phyloP scores from a whole-genome alignment of 2,113 vertebrate genomes.

The Chlorodrepanis virens region DNA sequence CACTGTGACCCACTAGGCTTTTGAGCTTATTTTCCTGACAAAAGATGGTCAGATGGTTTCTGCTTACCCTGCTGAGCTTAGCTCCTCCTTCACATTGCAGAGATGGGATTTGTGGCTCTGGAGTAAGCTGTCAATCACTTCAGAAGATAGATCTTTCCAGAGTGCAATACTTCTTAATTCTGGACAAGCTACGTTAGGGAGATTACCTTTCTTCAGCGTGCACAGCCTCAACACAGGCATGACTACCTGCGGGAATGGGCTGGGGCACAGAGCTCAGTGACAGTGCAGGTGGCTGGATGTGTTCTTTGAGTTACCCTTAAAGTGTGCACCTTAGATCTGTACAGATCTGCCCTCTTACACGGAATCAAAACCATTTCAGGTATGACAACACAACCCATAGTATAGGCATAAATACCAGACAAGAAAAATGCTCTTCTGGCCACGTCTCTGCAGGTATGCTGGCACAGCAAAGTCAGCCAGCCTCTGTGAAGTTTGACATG shows the following conservation, averaged over 20 bases:
- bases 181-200: background rate
- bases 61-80: background rate
- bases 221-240: background rate
- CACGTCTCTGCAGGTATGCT: background rate
- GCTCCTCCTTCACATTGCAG: background rate
- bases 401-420: background rate
- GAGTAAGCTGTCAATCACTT: background rate
- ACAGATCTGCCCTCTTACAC: background rate
- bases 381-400: background rate
- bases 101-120: background rate
- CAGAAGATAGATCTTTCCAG: background rate
- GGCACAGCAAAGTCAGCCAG: background rate
- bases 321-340: too few species aligned
- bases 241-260: accelerated
- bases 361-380: background rate
- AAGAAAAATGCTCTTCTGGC: background rate
- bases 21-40: background rate
- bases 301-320: background rate
- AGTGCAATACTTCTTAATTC: background rate
- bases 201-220: background rate
- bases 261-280: background rate
- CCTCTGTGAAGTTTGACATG: background rate
- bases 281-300: accelerated
- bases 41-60: background rate
- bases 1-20: background rate